Evolutionary conservation across 1,140 invertebrate genomes (phyloP).

Genomic region (Calycopis cecrops): DNA sequence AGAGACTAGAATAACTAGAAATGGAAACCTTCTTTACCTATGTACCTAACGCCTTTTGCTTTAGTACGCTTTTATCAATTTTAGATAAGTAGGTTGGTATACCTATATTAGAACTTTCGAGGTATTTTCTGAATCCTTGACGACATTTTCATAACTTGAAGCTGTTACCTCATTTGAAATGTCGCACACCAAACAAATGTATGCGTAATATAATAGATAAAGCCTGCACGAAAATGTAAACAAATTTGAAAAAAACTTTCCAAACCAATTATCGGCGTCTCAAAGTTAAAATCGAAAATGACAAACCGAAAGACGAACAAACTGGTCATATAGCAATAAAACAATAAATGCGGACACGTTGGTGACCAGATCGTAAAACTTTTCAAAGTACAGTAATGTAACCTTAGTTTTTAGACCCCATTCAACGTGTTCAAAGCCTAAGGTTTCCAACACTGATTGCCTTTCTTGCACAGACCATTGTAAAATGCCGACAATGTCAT

Average conservation of each 20-base stretch:
- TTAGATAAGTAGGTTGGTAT: no score
- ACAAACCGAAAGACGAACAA: not conserved
- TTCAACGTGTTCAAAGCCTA: slow-evolving; percentile 5
- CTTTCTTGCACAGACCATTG: not conserved
- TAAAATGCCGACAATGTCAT: slow-evolving; percentile 10
- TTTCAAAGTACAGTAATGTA: slow-evolving; percentile 3
- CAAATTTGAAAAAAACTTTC: not conserved
- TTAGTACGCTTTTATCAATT: no score
- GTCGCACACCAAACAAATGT: no score
- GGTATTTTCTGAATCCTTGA: no score
- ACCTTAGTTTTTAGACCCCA: slow-evolving; percentile 4
- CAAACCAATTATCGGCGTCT: slow-evolving; percentile 1
- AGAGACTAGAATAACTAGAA: no score
- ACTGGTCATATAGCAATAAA: not conserved
- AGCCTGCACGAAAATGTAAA: no score
- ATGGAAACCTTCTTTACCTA: no score
- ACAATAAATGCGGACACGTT: not conserved
- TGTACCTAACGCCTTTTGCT: no score
- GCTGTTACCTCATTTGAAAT: no score
- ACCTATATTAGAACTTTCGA: no score
- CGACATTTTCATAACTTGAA: no score
- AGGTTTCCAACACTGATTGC: not conserved
- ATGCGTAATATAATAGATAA: no score
- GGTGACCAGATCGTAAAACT: not conserved
- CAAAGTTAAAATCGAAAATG: slow-evolving; percentile 1